Evolutionary conservation across 2,113 vertebrate genomes (phyloP).

Genomic region (Oncorhynchus clarkii): DNA sequence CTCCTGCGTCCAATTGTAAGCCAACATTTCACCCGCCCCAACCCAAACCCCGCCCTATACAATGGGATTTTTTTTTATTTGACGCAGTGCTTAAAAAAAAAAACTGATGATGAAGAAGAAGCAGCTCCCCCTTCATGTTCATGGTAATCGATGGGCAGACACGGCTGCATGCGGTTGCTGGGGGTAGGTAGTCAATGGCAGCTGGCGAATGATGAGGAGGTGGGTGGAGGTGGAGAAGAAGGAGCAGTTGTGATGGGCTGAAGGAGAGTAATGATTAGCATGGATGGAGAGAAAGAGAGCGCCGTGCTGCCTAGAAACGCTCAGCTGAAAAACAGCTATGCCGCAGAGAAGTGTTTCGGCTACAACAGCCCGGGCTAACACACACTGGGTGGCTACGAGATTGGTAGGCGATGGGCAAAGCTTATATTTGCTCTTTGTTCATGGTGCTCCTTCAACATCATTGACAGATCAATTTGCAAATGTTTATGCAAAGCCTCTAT

Average conservation of each 20-base stretch:
- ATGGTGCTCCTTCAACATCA: not conserved
- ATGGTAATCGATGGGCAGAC: conserved; percentile 52
- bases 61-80: conserved; percentile 60
- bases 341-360: conserved; percentile 7
- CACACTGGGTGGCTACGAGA: not conserved
- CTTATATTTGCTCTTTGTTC: not conserved
- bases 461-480: not conserved
- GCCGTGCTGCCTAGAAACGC: not conserved
- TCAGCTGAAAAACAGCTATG: not conserved
- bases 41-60: conserved; percentile 62
- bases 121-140: conserved; percentile 39
- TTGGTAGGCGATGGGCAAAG: not conserved
- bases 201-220: conserved; percentile 39
- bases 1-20: conserved; percentile 61
- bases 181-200: conserved; percentile 49
- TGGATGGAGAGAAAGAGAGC: conserved; percentile 34
- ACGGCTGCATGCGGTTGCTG: conserved; percentile 42
- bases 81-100: conserved; percentile 58
- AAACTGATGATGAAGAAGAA: conserved; percentile 16
- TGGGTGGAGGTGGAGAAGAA: conserved; percentile 18
- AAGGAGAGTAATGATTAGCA: conserved; percentile 53
- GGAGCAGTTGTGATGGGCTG: conserved; percentile 42
- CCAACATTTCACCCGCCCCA: conserved; percentile 54
- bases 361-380: not conserved
- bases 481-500: not conserved